phyloP scores from a whole-genome alignment of 2,888 invertebrate species.

The Hypselothyrea guttata region DNA sequence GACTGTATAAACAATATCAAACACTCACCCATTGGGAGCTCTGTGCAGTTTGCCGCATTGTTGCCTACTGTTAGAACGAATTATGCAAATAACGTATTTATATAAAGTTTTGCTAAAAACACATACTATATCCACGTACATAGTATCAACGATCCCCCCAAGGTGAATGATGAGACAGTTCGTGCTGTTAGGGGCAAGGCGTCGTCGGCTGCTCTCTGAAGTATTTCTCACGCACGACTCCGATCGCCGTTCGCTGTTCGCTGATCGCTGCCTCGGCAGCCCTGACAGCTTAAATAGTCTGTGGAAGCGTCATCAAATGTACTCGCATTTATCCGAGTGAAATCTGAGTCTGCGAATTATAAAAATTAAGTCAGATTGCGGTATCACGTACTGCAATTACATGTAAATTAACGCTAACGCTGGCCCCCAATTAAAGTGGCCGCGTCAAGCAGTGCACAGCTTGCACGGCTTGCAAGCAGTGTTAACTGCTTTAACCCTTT shows the following conservation, averaged over 20 bases:
- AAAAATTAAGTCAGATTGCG: slow-evolving; percentile 57
- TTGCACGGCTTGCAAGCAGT: slow-evolving; percentile 22
- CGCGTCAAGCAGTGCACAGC: slow-evolving; percentile 32
- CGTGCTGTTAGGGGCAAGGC: slow-evolving; percentile 18
- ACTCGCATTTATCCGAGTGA: slow-evolving; percentile 1
- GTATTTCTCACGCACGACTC: slow-evolving; percentile 71
- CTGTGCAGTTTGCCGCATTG: slow-evolving; percentile 59
- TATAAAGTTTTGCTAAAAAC: slow-evolving; percentile 58
- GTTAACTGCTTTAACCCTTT: neutral
- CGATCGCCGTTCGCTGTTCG: too few species aligned
- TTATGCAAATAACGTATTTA: slow-evolving; percentile 75
- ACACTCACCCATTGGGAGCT: slow-evolving; percentile 50
- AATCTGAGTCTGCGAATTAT: slow-evolving; percentile 30
- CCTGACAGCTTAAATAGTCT: slow-evolving; percentile 62
- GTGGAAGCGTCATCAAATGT: slow-evolving; percentile 25
- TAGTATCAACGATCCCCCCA: slow-evolving; percentile 44
- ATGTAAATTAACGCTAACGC: slow-evolving; percentile 33
- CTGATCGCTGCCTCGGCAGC: slow-evolving; percentile 52
- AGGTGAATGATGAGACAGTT: slow-evolving; percentile 66
- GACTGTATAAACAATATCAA: too few species aligned
- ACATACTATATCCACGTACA: slow-evolving; percentile 20
- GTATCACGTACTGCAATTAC: slow-evolving; percentile 69
- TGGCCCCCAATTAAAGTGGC: slow-evolving; percentile 36
- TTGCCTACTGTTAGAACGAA: slow-evolving; percentile 69
- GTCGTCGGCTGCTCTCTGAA: slow-evolving; percentile 44